Conservation (phyloP, 2,113 vertebrate genomes). For the Chionomys nivalis region DNA sequence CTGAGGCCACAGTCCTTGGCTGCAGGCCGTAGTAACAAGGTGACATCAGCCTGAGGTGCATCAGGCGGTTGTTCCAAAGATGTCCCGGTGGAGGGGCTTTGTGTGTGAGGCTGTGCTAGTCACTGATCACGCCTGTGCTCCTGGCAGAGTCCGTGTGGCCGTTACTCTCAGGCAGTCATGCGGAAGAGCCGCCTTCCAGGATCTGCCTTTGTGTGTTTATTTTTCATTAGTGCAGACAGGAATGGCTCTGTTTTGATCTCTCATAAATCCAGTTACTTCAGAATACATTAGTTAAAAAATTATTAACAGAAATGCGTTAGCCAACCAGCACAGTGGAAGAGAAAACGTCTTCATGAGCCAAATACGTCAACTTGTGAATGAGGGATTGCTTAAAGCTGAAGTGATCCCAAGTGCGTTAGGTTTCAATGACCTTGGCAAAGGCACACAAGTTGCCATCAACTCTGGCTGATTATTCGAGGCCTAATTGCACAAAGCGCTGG, state of each 20-base stretch:
- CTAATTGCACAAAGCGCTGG: not conserved
- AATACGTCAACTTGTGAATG: not conserved
- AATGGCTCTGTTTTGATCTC: not conserved
- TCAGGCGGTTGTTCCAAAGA: not conserved
- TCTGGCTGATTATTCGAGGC: not conserved
- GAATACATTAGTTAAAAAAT: not conserved
- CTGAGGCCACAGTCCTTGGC: not conserved
- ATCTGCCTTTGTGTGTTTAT: not conserved
- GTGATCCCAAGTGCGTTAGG: not conserved
- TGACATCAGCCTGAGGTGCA: not conserved
- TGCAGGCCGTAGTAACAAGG: not conserved
- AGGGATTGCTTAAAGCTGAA: not conserved
- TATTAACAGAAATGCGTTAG: not conserved
- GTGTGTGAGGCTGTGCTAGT: not conserved
- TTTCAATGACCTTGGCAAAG: slow-evolving; percentile 31
- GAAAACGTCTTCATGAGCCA: not conserved
- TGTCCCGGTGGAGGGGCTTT: not conserved
- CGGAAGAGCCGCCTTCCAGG: no score
- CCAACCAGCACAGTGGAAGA: not conserved
- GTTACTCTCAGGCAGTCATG: not conserved
- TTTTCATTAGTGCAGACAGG: not conserved
- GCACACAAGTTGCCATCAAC: not conserved
- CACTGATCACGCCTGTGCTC: not conserved
- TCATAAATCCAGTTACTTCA: not conserved
- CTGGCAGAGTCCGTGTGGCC: not conserved